phyloP scores from a whole-genome alignment of 64 coral and sea anemone genomes.

The Montipora capricornis region DNA sequence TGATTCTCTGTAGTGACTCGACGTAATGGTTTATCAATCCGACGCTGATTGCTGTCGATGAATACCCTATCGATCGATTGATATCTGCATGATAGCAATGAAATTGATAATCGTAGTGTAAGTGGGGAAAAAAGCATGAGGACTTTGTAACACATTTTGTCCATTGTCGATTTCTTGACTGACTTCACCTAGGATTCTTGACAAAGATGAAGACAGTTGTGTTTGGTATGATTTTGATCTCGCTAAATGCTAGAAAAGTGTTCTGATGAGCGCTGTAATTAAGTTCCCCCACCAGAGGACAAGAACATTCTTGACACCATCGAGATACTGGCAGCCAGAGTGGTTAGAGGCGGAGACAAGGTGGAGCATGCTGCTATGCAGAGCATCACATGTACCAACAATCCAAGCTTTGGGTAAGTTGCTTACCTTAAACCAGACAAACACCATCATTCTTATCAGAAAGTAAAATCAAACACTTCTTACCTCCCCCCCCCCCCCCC shows the following conservation, averaged over 20 bases:
- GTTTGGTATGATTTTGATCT: constrained; percentile 44
- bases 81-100: no score
- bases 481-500: no score
- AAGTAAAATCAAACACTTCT: no score
- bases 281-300: constrained; percentile 97
- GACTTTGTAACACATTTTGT: no score
- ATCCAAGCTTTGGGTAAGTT: constrained; percentile 39
- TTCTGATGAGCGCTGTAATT: constrained; percentile 81
- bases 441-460: no score
- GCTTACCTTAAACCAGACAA: not conserved
- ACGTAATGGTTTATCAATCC: no score
- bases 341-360: constrained; percentile 2
- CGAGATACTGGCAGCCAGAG: not conserved
- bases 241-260: constrained; percentile 41
- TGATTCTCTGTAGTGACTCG: no score
- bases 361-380: constrained; percentile 34
- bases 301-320: not conserved
- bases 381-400: not conserved
- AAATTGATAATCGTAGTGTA: no score
- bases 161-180: no score
- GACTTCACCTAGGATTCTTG: not conserved
- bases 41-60: no score
- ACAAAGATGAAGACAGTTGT: not conserved
- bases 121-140: no score
- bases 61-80: no score